Percentiles rank a stretch among this genome's conserved stretches.
phyloP scores from a whole-genome alignment of 2,113 vertebrate genomes.

The Corythornis madagascariensis region DNA sequence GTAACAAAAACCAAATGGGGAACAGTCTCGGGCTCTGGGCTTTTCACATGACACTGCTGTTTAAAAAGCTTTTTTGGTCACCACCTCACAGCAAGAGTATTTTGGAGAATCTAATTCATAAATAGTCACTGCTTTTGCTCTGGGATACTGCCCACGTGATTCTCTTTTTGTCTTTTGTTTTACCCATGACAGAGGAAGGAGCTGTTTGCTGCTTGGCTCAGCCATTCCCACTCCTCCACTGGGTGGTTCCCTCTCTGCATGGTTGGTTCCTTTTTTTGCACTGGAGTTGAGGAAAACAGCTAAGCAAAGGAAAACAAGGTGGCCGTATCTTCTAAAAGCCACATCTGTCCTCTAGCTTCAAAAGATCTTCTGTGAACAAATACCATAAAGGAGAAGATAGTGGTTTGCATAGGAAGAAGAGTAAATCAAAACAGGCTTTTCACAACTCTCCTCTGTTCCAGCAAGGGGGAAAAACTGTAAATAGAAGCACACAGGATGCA shows the following conservation, averaged over 20 bases:
- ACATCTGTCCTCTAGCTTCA: background rate
- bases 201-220: background rate
- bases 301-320: background rate
- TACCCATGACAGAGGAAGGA: background rate
- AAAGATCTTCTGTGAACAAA: background rate
- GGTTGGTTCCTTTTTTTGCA: background rate
- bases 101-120: slow-evolving; percentile 47
- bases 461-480: background rate
- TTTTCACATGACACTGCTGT: slow-evolving; percentile 3
- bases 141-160: background rate
- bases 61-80: slow-evolving; percentile 50
- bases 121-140: slow-evolving; percentile 3
- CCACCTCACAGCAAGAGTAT: slow-evolving; percentile 25
- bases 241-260: background rate
- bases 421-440: background rate
- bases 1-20: slow-evolving; percentile 65
- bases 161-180: background rate
- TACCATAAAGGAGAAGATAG: background rate
- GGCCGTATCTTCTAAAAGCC: background rate
- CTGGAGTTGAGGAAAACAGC: background rate
- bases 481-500: slow-evolving; percentile 26
- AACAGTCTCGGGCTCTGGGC: background rate
- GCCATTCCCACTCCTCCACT: background rate
- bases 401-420: background rate
- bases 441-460: background rate